phyloP scores from a whole-genome alignment of 2,888 invertebrate species.

The Tenthredo mesomela region DNA sequence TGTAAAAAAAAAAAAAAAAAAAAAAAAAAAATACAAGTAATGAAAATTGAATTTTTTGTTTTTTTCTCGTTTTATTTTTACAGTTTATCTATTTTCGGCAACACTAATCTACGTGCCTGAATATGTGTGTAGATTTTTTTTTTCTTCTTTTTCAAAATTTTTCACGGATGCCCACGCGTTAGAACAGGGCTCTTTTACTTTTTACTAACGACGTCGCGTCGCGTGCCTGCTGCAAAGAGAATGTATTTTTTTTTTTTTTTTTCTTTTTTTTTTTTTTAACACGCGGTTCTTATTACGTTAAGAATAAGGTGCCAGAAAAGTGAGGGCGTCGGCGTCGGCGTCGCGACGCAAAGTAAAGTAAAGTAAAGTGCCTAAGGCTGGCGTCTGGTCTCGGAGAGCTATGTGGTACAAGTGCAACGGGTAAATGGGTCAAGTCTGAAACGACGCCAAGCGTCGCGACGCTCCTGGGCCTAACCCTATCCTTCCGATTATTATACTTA shows the following conservation, averaged over 20 bases:
- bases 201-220: not conserved
- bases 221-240: not conserved
- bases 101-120: not conserved
- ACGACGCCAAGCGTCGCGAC: slow-evolving; percentile 44
- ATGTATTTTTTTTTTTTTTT: slow-evolving; percentile 18
- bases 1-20: not conserved
- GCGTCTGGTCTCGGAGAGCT: slow-evolving; percentile 31
- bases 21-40: too few relatives aligned
- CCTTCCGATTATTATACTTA: not conserved
- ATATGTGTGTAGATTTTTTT: not conserved
- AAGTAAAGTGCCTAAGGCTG: slow-evolving; percentile 12
- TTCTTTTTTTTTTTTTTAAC: slow-evolving; percentile 19
- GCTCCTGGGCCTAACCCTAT: slow-evolving; percentile 44
- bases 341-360: slow-evolving; percentile 45
- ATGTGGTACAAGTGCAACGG: slow-evolving; percentile 73
- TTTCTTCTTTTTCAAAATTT: not conserved
- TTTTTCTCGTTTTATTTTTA: not conserved
- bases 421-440: slow-evolving; percentile 74
- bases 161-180: not conserved
- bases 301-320: slow-evolving; percentile 48
- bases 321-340: slow-evolving; percentile 54
- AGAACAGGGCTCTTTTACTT: not conserved
- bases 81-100: not conserved
- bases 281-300: slow-evolving; percentile 51
- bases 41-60: not conserved